A percentile compares a stretch with the other conserved stretches of the same genome.
Evolutionary conservation across 2,797 vertebrate species (phyloP).

Genomic region (Phylloscopus collybita): DNA sequence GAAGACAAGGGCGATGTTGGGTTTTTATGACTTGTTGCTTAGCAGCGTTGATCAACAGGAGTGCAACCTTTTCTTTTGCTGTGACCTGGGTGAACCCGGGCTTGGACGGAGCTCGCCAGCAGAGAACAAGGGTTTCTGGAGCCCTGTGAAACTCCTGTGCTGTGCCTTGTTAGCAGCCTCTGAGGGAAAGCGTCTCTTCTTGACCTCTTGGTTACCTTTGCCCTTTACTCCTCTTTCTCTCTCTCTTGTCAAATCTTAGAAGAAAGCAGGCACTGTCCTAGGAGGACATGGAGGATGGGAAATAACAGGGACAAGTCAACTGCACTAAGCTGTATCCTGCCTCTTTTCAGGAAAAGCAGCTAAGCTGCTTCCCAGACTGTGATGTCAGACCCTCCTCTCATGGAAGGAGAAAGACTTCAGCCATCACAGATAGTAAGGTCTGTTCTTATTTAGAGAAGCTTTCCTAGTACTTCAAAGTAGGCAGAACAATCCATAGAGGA

Average conservation of each 20-base stretch:
- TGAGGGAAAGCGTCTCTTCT: slow-evolving; percentile 51
- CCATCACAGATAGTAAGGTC: not conserved
- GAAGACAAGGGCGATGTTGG: slow-evolving; percentile 31
- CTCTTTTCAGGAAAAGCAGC: slow-evolving; percentile 41
- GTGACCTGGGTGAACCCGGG: slow-evolving; percentile 20
- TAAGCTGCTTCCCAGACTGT: not conserved
- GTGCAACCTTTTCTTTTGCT: slow-evolving; percentile 30
- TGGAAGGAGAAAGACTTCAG: slow-evolving; percentile 30
- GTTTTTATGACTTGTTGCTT: slow-evolving; percentile 71
- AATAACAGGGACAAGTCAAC: not conserved
- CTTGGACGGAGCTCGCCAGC: not conserved
- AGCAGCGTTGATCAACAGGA: slow-evolving; percentile 70
- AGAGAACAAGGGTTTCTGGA: slow-evolving; percentile 6
- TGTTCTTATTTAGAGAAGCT: not conserved
- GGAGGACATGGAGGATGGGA: slow-evolving; percentile 49
- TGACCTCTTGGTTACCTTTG: slow-evolving; percentile 55
- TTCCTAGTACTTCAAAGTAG: not conserved
- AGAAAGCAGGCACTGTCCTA: slow-evolving; percentile 44
- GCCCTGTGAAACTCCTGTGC: not conserved
- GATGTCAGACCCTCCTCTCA: not conserved
- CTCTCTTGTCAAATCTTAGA: slow-evolving; percentile 50
- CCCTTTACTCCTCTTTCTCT: slow-evolving; percentile 56
- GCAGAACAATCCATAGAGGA: not conserved
- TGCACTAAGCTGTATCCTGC: slow-evolving; percentile 35
- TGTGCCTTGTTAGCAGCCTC: not conserved